phyloP scores from a whole-genome alignment of 2,888 invertebrate genomes.

The Idaea aversata region DNA sequence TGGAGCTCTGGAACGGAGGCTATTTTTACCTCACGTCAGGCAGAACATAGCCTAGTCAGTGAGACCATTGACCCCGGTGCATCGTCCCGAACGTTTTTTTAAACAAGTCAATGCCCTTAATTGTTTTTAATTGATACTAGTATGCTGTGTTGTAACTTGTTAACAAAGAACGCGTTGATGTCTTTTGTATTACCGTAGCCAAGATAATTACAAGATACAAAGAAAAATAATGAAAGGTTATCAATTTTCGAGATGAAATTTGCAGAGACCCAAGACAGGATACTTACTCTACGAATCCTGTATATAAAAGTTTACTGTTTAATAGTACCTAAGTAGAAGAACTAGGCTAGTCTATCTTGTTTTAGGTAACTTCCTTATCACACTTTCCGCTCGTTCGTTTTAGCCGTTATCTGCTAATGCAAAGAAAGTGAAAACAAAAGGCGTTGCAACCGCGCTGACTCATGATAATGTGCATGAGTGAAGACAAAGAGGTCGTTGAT shows the following conservation, averaged over 20 bases:
- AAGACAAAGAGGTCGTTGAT: slow-evolving; percentile 42
- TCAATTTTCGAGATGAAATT: not conserved
- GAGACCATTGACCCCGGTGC: slow-evolving; percentile 62
- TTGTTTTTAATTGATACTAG: slow-evolving; percentile 24
- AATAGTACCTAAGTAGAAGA: not conserved
- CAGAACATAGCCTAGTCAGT: slow-evolving; percentile 46
- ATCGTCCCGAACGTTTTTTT: slow-evolving; percentile 40
- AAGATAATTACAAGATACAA: not conserved
- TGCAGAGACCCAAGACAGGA: not conserved
- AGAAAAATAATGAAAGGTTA: not conserved
- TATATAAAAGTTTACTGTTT: too few relatives aligned
- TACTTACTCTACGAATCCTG: not conserved
- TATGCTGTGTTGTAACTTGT: slow-evolving; percentile 16
- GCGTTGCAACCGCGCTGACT: slow-evolving; percentile 10
- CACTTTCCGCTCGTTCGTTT: not conserved
- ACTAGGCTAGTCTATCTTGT: not conserved
- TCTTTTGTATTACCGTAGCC: slow-evolving; percentile 16
- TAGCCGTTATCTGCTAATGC: slow-evolving; percentile 2
- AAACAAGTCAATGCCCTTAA: slow-evolving; percentile 61
- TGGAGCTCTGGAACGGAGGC: slow-evolving; percentile 36
- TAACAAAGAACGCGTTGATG: slow-evolving; percentile 21
- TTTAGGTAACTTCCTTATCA: slow-evolving; percentile 4
- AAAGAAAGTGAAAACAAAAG: slow-evolving; percentile 14
- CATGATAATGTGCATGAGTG: slow-evolving; percentile 16
- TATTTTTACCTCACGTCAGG: slow-evolving; percentile 58